These are phyloP conservation scores for Elgaria multicarinata DNA, from an alignment of 2,113 vertebrate species.

Conservation along the genomic window DNA sequence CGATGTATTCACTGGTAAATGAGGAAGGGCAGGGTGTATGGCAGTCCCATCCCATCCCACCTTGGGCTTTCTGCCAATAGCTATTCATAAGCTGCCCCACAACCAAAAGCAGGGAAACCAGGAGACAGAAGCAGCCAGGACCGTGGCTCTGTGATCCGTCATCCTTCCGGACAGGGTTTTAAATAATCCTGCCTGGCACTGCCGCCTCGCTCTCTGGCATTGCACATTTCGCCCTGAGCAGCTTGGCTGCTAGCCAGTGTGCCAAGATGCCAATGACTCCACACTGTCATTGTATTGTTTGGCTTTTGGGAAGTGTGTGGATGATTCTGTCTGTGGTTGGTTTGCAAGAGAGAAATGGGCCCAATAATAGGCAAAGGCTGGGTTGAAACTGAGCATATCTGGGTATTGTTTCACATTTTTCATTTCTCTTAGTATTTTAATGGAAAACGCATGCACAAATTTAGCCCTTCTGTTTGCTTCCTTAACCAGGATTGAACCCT, in stretches of 20 bases:
- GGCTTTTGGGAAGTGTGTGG: background rate
- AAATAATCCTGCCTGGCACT: constrained; percentile 1
- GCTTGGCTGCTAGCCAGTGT: background rate
- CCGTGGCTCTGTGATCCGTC: background rate
- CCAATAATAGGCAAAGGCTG: background rate
- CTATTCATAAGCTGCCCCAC: background rate
- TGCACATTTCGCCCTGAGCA: background rate
- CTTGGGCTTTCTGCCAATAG: background rate
- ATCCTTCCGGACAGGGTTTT: background rate
- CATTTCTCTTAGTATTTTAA: background rate
- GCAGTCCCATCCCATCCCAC: background rate
- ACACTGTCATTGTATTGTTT: background rate
- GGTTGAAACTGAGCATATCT: no score
- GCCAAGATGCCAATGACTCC: background rate
- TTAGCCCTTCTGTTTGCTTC: no score
- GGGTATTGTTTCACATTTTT: no score
- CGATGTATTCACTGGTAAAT: background rate
- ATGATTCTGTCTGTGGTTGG: background rate
- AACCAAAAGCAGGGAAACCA: background rate
- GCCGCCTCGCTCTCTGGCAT: background rate
- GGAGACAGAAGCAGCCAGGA: background rate
- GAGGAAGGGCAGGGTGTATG: background rate
- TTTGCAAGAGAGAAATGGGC: no score
- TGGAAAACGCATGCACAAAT: background rate
- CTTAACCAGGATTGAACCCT: background rate